Evolutionary conservation across 2,797 vertebrate species (phyloP).

Genomic region (Anomalospiza imberbis): DNA sequence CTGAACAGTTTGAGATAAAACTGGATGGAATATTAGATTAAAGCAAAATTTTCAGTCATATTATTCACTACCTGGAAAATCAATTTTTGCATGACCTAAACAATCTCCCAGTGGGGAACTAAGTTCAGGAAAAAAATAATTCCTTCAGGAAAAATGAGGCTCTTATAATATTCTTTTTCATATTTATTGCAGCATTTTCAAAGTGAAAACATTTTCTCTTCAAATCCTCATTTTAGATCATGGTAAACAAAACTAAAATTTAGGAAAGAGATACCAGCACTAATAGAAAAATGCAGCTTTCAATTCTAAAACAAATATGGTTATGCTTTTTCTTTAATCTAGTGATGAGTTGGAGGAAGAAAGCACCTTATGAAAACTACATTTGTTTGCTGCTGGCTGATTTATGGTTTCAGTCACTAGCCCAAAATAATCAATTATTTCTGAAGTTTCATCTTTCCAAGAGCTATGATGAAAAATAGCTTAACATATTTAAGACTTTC

Average conservation of each 20-base stretch:
- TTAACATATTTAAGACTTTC: neutral
- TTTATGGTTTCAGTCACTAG: neutral
- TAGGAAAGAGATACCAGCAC: neutral
- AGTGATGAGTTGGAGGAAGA: neutral
- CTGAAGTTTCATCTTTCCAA: neutral
- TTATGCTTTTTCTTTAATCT: neutral
- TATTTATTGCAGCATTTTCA: neutral
- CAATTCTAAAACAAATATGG: neutral
- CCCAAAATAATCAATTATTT: neutral
- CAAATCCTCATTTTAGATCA: neutral
- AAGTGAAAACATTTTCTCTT: neutral
- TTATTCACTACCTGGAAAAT: constrained; percentile 3
- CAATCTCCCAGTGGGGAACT: neutral
- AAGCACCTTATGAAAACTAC: neutral
- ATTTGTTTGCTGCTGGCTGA: neutral
- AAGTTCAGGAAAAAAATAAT: neutral
- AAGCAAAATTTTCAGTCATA: neutral
- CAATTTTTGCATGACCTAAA: neutral
- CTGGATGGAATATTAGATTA: neutral
- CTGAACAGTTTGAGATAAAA: neutral
- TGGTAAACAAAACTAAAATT: neutral
- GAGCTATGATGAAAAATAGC: neutral
- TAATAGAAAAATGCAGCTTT: neutral
- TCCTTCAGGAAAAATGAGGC: neutral
- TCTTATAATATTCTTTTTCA: neutral